Base-by-base conservation (phyloP, 2,113 vertebrate genomes). In the Misgurnus anguillicaudatus region DNA sequence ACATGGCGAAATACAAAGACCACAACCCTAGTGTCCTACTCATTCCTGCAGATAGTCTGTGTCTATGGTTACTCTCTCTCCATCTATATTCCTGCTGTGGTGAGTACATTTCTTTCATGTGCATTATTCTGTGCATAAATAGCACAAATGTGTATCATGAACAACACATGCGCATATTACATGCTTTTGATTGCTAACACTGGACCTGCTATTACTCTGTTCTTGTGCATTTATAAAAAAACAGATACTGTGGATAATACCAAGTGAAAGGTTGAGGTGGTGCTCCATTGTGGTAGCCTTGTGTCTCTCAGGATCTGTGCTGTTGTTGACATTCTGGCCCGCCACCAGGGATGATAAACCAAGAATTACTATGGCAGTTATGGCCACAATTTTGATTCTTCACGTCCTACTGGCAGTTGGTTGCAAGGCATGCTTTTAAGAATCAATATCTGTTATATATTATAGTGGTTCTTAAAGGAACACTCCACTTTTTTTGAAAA, bases 61-160 rank as follows among this genome's bases (percentile, higher is more conserved):
- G 95, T 96, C 0, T 99, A 99, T 0, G 97, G 98, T 82, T 99
- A 99, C 84, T 98, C 97, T 0, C 96, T 99, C 76, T 94, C 95
- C 55, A 85, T 98, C 83, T 99, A 97, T 86, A 95, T 99, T 75
- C 98, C 98, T 82, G 96, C 96, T 4, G 96, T 95, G 81, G 98
- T 99, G 91, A 71, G 96, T 65, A 38, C 13, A 53, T 17, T 60
- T 31, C 16, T 64, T 8, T 6, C 10, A 21, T 47, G 47, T 45
- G 14, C 66, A 14, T 70, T 6, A 9, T n/a, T 57, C 31, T 55
- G 31, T 61, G 71, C 36, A 17, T 45, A 45, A 61, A 31, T 31
- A 31, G 1, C 24, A 31, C 24, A 31, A 2, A 1, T 31, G 2
- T 31, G 24, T 31, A 31, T 74, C 13, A 51, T 51, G 13, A 51